phyloP scores from a whole-genome alignment of 2,888 invertebrate species.

The Boloria euphrosyne region DNA sequence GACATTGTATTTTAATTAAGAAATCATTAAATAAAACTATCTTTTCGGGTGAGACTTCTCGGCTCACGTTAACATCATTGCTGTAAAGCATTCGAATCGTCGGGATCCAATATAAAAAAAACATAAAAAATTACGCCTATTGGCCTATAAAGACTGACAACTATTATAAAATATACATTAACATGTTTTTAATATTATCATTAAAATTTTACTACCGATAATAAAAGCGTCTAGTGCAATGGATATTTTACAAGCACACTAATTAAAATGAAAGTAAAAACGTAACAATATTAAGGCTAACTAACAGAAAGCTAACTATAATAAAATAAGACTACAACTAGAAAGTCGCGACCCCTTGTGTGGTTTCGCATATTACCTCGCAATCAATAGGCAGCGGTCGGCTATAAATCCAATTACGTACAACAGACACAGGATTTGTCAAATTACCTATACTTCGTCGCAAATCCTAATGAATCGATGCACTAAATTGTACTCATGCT shows the following conservation, averaged over 20 bases:
- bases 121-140: too few species aligned
- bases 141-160: too few species aligned
- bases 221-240: neutral
- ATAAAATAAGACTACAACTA: slow-evolving; percentile 9
- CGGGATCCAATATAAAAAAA: too few species aligned
- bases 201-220: too few species aligned
- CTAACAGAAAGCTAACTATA: slow-evolving; percentile 1
- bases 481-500: slow-evolving; percentile 28
- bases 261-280: neutral
- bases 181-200: too few species aligned
- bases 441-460: slow-evolving; percentile 4
- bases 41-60: too few species aligned
- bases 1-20: too few species aligned
- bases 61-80: too few species aligned
- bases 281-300: slow-evolving; percentile 2
- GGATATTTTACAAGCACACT: neutral
- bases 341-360: slow-evolving; percentile 31
- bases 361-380: slow-evolving; percentile 29
- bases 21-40: too few species aligned
- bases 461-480: slow-evolving; percentile 28
- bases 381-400: slow-evolving; percentile 7
- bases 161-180: too few species aligned
- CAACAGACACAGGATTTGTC: slow-evolving; percentile 12
- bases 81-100: too few species aligned
- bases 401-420: slow-evolving; percentile 30